Conservation (phyloP, 2,888 invertebrate species). For the Chalcis sispes region DNA sequence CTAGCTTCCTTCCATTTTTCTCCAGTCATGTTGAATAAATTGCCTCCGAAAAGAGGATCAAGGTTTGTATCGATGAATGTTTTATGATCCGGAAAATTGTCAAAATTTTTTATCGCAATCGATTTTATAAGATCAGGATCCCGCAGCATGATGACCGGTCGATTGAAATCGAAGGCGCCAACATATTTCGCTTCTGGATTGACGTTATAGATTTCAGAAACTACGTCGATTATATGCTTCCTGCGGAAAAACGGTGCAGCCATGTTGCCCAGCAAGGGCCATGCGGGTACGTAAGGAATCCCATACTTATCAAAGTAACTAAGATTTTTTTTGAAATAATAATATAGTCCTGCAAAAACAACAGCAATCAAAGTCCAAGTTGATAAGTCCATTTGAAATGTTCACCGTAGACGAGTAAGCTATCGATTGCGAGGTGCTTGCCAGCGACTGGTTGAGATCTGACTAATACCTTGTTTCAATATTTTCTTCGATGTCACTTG, state of each 20-base stretch:
- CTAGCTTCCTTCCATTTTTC: neutral
- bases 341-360: neutral
- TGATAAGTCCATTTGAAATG: slow-evolving; percentile 9
- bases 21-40: neutral
- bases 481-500: no score
- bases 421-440: no score
- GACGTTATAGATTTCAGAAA: slow-evolving; percentile 58
- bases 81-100: neutral
- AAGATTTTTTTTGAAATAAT: slow-evolving; percentile 31
- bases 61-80: neutral
- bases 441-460: no score
- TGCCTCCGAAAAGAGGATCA: slow-evolving; percentile 10
- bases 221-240: slow-evolving; percentile 41
- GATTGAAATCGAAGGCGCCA: slow-evolving; percentile 50
- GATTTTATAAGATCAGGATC: slow-evolving; percentile 72
- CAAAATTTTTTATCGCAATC: slow-evolving; percentile 62
- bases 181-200: neutral
- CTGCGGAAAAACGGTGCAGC: slow-evolving; percentile 43
- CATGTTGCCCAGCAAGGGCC: slow-evolving; percentile 61
- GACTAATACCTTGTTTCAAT: no score
- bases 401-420: no score
- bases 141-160: slow-evolving; percentile 64
- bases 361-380: neutral
- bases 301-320: slow-evolving; percentile 56
- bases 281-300: slow-evolving; percentile 54